Conservation (phyloP, 2,888 invertebrate species). For the Eristalis pertinax region DNA sequence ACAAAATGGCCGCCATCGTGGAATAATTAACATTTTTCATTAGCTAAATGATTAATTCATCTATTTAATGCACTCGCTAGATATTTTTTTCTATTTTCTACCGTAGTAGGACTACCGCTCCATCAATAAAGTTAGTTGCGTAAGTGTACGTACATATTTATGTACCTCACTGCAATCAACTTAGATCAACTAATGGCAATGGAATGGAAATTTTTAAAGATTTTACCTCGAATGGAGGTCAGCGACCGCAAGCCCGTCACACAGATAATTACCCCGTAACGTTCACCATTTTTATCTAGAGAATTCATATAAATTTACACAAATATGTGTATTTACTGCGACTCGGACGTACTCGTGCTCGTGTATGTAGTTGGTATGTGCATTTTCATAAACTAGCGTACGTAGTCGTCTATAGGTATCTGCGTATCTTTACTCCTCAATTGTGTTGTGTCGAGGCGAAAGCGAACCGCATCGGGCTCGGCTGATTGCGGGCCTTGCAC, state of each 20-base stretch:
- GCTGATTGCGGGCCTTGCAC: constrained; percentile 3
- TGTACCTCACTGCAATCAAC: constrained; percentile 12
- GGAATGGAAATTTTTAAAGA: constrained; percentile 36
- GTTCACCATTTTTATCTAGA: constrained; percentile 59
- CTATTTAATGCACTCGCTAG: constrained; percentile 41
- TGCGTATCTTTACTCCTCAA: constrained; percentile 31
- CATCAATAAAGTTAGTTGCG: constrained; percentile 16
- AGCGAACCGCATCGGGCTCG: constrained; percentile 5
- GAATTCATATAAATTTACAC: constrained; percentile 23
- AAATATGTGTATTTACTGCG: neutral
- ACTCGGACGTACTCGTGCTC: no score
- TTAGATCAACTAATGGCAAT: constrained; percentile 43
- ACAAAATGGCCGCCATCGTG: constrained; percentile 23
- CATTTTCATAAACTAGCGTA: constrained; percentile 39
- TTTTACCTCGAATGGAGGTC: constrained; percentile 45
- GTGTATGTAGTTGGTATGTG: neutral
- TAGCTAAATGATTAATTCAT: constrained; percentile 53
- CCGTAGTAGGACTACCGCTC: neutral
- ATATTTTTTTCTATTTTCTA: neutral
- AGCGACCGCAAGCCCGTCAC: constrained; percentile 36
- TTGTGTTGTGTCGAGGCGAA: constrained; percentile 10
- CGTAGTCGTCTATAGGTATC: neutral
- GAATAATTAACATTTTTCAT: constrained; percentile 43
- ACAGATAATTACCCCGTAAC: constrained; percentile 58
- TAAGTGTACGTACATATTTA: neutral